These are phyloP conservation scores for Pyralis farinalis DNA, from an alignment of 2,888 invertebrate species.

Conservation along the genomic window DNA sequence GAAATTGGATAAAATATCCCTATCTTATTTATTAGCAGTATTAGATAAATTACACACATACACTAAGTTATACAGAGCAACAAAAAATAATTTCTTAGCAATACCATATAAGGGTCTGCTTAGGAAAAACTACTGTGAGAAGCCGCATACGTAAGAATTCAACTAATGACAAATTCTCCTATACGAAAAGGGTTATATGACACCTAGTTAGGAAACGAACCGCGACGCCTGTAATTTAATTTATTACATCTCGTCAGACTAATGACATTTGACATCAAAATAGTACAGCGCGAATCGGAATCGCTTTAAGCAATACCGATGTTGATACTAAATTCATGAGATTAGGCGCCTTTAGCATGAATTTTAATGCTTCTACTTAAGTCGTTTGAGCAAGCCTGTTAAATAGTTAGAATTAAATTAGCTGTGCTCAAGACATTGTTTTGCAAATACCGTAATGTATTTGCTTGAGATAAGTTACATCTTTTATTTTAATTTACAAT, in stretches of 20 bases:
- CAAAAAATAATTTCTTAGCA: conserved; percentile 35
- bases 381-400: conserved; percentile 11
- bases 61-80: not conserved
- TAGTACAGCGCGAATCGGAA: conserved; percentile 28
- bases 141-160: conserved; percentile 23
- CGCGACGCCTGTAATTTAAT: conserved; percentile 27
- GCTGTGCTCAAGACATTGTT: not conserved
- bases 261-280: conserved; percentile 32
- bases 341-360: conserved; percentile 31
- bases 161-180: conserved; percentile 38
- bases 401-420: not conserved
- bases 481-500: too few species aligned
- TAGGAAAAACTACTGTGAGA: conserved; percentile 14
- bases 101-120: conserved; percentile 17
- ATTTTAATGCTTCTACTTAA: conserved; percentile 25
- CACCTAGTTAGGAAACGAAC: conserved; percentile 32
- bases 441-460: not conserved
- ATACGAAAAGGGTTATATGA: conserved; percentile 34
- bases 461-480: too few species aligned
- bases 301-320: conserved; percentile 17
- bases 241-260: conserved; percentile 29
- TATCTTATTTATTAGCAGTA: too few species aligned
- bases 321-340: conserved; percentile 36
- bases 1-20: too few species aligned
- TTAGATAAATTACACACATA: not conserved